phyloP scores from a whole-genome alignment of 2,113 vertebrate species.

The Otocyon megalotis region DNA sequence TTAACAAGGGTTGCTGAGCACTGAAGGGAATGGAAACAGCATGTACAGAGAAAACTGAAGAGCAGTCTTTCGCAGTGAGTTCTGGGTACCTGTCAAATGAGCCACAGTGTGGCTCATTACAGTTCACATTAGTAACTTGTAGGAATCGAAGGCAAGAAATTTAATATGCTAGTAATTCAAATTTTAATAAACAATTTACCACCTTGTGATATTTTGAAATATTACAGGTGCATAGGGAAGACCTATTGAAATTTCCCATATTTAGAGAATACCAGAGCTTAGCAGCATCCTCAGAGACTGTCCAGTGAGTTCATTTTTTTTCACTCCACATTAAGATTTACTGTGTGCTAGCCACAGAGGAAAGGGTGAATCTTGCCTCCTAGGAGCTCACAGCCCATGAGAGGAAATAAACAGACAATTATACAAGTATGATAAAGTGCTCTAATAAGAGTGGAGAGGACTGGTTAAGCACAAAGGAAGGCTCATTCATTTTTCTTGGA shows the following conservation, averaged over 20 bases:
- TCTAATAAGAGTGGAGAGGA: background rate
- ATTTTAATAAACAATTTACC: background rate
- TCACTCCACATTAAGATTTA: background rate
- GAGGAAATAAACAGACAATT: background rate
- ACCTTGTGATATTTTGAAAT: background rate
- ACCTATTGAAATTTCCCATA: background rate
- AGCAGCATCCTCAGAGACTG: background rate
- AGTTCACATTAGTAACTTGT: background rate
- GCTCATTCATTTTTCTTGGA: slow-evolving; percentile 14
- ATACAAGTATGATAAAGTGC: background rate
- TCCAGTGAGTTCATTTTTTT: background rate
- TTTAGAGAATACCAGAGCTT: background rate
- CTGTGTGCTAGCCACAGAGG: background rate
- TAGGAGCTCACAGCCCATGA: background rate
- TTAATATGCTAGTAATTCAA: background rate
- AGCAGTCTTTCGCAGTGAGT: background rate
- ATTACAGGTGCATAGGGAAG: background rate
- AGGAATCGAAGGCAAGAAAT: background rate
- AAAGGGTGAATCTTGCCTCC: background rate
- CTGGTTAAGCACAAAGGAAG: background rate
- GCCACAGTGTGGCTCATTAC: background rate
- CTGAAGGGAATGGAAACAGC: background rate
- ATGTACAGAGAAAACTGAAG: background rate
- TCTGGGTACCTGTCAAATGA: background rate
- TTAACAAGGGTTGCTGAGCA: too few relatives aligned